Percentiles rank a stretch among this genome's conserved stretches.
Evolutionary conservation across 2,888 invertebrate species (phyloP).

Genomic region (Heliothis peltigera): DNA sequence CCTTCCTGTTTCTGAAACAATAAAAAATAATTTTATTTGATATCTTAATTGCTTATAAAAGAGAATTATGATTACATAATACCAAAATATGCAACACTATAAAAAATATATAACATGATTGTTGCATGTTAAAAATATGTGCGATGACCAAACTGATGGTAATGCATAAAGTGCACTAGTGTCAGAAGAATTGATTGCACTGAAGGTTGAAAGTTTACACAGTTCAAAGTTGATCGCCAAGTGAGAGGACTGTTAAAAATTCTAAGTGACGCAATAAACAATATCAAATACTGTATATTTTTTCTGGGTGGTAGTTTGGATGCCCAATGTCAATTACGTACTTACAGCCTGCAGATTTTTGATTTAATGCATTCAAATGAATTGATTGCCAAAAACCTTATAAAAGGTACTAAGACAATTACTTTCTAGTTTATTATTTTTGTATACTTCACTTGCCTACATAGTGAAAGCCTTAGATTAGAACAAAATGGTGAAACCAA

Average conservation of each 20-base stretch:
- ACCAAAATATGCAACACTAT: background rate
- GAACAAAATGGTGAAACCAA: slow-evolving; percentile 21
- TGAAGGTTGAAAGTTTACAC: slow-evolving; percentile 44
- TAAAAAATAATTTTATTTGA: background rate
- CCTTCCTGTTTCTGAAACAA: slow-evolving; percentile 90
- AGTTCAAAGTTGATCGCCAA: slow-evolving; percentile 26
- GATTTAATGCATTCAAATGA: no score
- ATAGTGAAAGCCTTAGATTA: no score
- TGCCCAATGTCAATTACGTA: no score
- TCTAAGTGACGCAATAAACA: slow-evolving; percentile 17
- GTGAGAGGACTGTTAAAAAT: slow-evolving; percentile 48
- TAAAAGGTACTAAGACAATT: background rate
- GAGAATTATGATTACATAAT: background rate
- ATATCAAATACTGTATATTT: slow-evolving; percentile 8
- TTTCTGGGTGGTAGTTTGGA: background rate
- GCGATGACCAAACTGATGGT: slow-evolving; percentile 8
- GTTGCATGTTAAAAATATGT: slow-evolving; percentile 8
- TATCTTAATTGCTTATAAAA: background rate
- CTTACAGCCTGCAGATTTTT: no score
- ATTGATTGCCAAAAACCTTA: no score
- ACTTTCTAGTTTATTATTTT: background rate
- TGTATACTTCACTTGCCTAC: background rate
- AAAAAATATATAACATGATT: background rate
- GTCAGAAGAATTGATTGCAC: slow-evolving; percentile 24
- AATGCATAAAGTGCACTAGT: slow-evolving; percentile 33